Evolutionary conservation across 2,113 vertebrate species (phyloP).

Genomic region (Myotis lucifugus): DNA sequence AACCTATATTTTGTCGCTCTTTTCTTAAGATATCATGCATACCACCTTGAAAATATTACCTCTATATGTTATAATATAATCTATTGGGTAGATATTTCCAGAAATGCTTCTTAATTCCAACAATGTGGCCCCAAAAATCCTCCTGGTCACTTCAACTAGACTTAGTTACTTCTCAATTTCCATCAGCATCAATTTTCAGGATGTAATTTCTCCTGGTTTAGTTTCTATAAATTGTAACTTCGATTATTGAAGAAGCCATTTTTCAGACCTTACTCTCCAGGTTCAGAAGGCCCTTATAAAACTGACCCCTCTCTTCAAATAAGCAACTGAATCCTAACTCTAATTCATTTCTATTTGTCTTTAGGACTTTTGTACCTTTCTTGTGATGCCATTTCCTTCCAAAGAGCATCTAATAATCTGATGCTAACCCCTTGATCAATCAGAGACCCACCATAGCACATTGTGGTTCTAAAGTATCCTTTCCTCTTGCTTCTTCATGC

Average conservation of each 20-base stretch:
- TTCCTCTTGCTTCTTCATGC: neutral
- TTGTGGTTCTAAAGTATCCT: neutral
- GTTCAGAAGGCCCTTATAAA: neutral
- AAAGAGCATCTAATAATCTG: neutral
- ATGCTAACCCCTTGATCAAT: neutral
- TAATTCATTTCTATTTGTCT: neutral
- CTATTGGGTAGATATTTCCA: neutral
- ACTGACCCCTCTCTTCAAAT: neutral
- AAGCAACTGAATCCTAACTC: neutral
- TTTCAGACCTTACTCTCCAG: neutral
- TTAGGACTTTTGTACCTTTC: neutral
- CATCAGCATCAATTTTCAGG: neutral
- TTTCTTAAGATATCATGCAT: neutral
- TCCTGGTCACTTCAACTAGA: neutral
- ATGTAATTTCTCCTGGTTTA: neutral
- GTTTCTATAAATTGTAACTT: neutral
- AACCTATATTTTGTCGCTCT: neutral
- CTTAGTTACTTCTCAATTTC: constrained; percentile 11
- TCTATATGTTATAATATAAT: neutral
- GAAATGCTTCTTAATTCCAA: neutral
- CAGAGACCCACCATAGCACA: neutral
- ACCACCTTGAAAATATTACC: neutral
- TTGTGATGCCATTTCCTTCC: neutral
- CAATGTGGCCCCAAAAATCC: neutral
- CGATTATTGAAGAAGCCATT: neutral